Percentiles rank a stretch among this genome's conserved stretches.
phyloP scores from a whole-genome alignment of 2,113 vertebrate species.

The Morone chrysops region DNA sequence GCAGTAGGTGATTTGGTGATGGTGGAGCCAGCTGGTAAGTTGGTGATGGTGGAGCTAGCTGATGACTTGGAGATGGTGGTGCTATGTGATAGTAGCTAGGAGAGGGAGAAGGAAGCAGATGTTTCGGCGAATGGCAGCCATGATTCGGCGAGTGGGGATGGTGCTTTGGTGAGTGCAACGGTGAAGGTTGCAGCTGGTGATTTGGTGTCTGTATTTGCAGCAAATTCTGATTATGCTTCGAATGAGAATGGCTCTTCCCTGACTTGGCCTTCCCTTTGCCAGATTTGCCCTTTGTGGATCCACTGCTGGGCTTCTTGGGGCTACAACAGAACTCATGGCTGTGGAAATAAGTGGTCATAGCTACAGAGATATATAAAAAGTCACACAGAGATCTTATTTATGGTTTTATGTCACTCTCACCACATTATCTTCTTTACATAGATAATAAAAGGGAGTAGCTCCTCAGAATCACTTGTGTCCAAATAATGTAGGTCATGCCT shows the following conservation, averaged over 20 bases:
- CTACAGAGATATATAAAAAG: slow-evolving; percentile 17
- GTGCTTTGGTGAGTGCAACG: slow-evolving; percentile 64
- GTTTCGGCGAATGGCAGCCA: slow-evolving; percentile 58
- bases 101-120: slow-evolving; percentile 70
- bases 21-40: slow-evolving; percentile 50
- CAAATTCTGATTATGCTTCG: slow-evolving; percentile 75
- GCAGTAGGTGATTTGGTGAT: slow-evolving; percentile 47
- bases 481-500: slow-evolving; percentile 71
- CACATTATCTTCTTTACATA: slow-evolving; percentile 23
- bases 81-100: slow-evolving; percentile 81
- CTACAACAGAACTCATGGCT: slow-evolving; percentile 83
- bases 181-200: slow-evolving; percentile 62
- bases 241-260: slow-evolving; percentile 62
- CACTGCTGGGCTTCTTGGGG: slow-evolving; percentile 75
- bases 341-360: slow-evolving; percentile 84
- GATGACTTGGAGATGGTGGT: slow-evolving; percentile 55
- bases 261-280: slow-evolving; percentile 74
- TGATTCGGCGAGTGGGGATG: slow-evolving; percentile 43
- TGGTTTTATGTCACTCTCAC: slow-evolving; percentile 19
- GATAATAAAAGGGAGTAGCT: slow-evolving; percentile 44
- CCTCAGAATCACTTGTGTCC: slow-evolving; percentile 54
- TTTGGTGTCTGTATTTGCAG: slow-evolving; percentile 69
- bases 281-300: slow-evolving; percentile 64
- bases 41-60: slow-evolving; percentile 52
- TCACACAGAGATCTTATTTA: slow-evolving; percentile 1